These are phyloP conservation scores for Malurus alboscapulatus DNA, from an alignment of 2,113 vertebrate genomes.

Conservation along the genomic window DNA sequence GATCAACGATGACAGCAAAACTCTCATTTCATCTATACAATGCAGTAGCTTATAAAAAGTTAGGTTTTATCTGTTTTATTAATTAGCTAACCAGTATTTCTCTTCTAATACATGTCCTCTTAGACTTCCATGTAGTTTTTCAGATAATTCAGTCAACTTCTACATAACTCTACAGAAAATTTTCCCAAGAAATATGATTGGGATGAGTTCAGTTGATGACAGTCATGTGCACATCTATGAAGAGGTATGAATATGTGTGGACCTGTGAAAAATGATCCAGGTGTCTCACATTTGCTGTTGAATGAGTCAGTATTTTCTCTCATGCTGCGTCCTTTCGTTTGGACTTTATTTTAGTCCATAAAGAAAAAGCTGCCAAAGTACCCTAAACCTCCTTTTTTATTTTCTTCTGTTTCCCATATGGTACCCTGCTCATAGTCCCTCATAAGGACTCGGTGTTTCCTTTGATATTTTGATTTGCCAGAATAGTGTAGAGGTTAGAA, in stretches of 20 bases:
- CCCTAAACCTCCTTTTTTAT: not conserved
- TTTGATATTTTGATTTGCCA: not conserved
- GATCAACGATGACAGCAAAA: slow-evolving; percentile 44
- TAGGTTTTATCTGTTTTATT: not conserved
- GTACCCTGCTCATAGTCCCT: not conserved
- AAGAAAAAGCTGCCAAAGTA: not conserved
- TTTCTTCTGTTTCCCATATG: not conserved
- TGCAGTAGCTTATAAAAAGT: not conserved
- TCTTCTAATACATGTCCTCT: not conserved
- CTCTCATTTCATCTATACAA: not conserved
- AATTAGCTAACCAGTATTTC: not conserved
- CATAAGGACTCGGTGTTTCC: not conserved
- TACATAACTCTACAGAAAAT: not conserved
- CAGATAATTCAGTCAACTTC: not conserved
- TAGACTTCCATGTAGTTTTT: not conserved
- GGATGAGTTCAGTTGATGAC: not conserved
- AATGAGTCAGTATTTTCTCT: not conserved
- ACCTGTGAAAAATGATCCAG: not conserved
- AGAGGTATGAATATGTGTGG: not conserved
- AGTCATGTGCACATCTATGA: not conserved
- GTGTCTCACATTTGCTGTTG: not conserved
- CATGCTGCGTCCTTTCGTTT: not conserved
- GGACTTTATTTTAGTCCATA: not conserved
- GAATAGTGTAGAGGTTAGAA: not conserved
- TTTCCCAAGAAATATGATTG: not conserved